Evolutionary conservation across 1,140 invertebrate species (phyloP), one percentile per base, ranked within the genome.

Genomic region (Arctopsyche grandis): DNA sequence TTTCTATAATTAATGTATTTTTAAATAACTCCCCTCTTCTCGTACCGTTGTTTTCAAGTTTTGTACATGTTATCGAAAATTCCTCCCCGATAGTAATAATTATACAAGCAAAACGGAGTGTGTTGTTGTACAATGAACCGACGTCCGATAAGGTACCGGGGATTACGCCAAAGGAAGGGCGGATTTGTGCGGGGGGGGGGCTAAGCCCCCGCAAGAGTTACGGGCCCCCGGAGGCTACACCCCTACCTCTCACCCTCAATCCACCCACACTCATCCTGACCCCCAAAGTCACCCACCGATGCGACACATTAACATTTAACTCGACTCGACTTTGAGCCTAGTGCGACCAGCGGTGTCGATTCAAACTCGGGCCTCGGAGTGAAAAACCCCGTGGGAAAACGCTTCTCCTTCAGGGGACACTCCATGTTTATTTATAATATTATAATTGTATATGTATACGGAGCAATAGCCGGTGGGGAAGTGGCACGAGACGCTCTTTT

Each of bases 281-380:
- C n/a, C n/a, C n/a, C n/a, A n/a, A 24, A 24, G 0, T 16, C 58
- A 29, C 75, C 12, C 26, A 38, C 22, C 80, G 60, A 52, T 73
- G 73, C 80, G 80, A 79, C 80, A 82, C 80, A 82, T 82, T 82
- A 82, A 82, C 80, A 82, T 82, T 82, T 82, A 82, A 82, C 69
- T 82, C 79, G 79, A 79, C 78, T 63, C 70, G 66, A 79, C 80
- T 82, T 79, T 73, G 75, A 69, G 43, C 80, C 76, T 77, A 82
- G 75, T 79, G 38, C 56, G 75, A 60, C 16, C 69, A 24, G n/a
- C 56, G 46, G 78, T 60, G 58, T 9, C 66, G 63, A 74, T 74
- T 43, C 77, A 26, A 71, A 71, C n/a, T 71, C 69, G 4, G 69
- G 69, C 26, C 10, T 56, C 14, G 52, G 14, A 21, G 16, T 71